A percentile compares a stretch with the other conserved stretches of the same genome.
Conservation (phyloP, 2,888 invertebrate species). For the Platycnemis pennipes region DNA sequence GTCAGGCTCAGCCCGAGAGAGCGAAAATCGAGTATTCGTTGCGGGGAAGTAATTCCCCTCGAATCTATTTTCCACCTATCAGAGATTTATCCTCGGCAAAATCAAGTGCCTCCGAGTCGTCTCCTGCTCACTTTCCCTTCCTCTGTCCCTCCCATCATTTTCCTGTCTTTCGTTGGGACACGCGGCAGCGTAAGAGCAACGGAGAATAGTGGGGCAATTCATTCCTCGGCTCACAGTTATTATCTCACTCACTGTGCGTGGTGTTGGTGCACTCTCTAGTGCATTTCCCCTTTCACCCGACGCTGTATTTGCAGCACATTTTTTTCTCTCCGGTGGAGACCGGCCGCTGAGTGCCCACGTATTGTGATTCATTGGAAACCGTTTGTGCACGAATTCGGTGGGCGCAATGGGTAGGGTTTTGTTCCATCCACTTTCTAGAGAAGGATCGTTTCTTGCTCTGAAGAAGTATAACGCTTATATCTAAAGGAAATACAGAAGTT, state of each 20-base stretch:
- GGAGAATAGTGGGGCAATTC: neutral
- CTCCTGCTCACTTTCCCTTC: neutral
- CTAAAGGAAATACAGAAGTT: neutral
- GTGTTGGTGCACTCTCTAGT: neutral
- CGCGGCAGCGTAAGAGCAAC: neutral
- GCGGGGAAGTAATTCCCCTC: neutral
- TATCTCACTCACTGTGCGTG: neutral
- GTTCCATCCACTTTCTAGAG: neutral
- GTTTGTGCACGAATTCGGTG: neutral
- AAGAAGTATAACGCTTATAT: neutral
- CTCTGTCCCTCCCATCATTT: neutral
- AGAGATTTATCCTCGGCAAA: neutral
- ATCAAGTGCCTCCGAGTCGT: neutral
- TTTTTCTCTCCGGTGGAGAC: neutral
- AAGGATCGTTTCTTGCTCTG: neutral
- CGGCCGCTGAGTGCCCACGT: neutral
- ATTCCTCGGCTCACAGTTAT: neutral
- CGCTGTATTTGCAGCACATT: neutral
- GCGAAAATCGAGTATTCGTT: neutral
- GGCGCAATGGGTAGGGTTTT: neutral
- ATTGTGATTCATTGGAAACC: neutral
- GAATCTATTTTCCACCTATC: neutral
- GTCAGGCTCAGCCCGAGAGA: neutral
- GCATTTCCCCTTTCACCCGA: neutral
- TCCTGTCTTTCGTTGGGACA: neutral